Evolutionary conservation across 2,888 invertebrate genomes (phyloP).

Genomic region (Patella caerulea): DNA sequence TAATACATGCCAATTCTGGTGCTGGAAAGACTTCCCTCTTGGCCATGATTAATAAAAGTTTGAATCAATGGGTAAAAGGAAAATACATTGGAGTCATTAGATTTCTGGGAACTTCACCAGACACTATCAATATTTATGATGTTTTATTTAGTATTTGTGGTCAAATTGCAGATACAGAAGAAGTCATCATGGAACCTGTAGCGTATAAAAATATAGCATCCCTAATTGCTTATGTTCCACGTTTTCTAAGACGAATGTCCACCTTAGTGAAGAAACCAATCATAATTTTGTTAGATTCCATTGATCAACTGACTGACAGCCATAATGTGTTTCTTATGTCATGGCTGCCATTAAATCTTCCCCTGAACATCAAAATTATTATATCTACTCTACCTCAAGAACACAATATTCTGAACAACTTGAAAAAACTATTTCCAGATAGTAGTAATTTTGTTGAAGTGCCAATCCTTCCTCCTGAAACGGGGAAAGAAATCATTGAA

Average conservation of each 20-base stretch:
- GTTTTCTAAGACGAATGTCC: conserved; percentile 54
- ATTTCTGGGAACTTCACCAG: conserved; percentile 61
- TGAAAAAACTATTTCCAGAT: conserved; percentile 46
- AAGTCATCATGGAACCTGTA: conserved; percentile 58
- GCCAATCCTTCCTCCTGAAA: conserved; percentile 49
- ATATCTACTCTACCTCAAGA: conserved; percentile 59
- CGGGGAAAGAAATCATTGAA: conserved; percentile 54
- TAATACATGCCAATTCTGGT: conserved; percentile 61
- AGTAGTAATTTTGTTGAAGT: conserved; percentile 52
- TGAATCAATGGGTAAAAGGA: conserved; percentile 49
- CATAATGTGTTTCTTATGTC: conserved; percentile 54
- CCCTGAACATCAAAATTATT: conserved; percentile 58
- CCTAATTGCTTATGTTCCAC: conserved; percentile 52
- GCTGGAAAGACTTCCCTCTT: conserved; percentile 63
- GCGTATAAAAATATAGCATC: conserved; percentile 52
- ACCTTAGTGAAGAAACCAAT: conserved; percentile 49
- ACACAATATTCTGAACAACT: conserved; percentile 50
- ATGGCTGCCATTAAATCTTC: conserved; percentile 62
- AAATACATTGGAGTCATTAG: conserved; percentile 44
- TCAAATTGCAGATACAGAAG: conserved; percentile 52
- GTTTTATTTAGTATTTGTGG: conserved; percentile 54
- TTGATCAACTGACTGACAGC: conserved; percentile 59
- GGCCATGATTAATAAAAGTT: conserved; percentile 59
- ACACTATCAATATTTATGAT: conserved; percentile 49
- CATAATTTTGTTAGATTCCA: conserved; percentile 63